Percentiles rank a stretch among this genome's conserved stretches.
Conservation (phyloP, 2,113 vertebrate species). For the Nanorana parkeri region DNA sequence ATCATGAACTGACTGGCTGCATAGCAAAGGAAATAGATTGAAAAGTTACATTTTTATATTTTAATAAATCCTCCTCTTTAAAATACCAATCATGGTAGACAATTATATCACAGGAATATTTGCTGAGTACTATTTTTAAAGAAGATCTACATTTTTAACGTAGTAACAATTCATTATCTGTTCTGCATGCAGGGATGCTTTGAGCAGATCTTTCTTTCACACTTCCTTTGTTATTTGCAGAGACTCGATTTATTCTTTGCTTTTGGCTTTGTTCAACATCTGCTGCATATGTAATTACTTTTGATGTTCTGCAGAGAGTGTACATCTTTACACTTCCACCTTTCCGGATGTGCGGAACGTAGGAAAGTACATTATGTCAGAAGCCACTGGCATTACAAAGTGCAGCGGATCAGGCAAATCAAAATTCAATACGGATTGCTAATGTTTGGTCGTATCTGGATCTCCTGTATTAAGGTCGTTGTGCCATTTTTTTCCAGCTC, state of each 20-base stretch:
- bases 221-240: constrained; percentile 34
- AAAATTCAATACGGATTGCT: no score
- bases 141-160: not conserved
- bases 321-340: not conserved
- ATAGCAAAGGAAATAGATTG: no score
- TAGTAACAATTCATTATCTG: constrained; percentile 14
- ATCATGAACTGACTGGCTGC: no score
- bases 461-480: no score
- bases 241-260: constrained; percentile 29
- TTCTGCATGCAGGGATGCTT: constrained; percentile 5
- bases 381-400: not conserved
- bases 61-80: not conserved
- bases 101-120: not conserved
- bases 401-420: no score
- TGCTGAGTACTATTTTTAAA: not conserved
- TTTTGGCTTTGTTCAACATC: constrained; percentile 37
- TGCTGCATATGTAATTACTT: constrained; percentile 39
- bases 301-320: constrained; percentile 2
- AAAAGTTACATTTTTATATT: no score
- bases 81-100: not conserved
- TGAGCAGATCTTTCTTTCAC: constrained; percentile 9
- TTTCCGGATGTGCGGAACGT: not conserved
- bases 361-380: not conserved
- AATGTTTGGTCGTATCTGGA: no score
- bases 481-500: no score